phyloP scores from a whole-genome alignment of 1,140 invertebrate genomes.

The Metaphire vulgaris region DNA sequence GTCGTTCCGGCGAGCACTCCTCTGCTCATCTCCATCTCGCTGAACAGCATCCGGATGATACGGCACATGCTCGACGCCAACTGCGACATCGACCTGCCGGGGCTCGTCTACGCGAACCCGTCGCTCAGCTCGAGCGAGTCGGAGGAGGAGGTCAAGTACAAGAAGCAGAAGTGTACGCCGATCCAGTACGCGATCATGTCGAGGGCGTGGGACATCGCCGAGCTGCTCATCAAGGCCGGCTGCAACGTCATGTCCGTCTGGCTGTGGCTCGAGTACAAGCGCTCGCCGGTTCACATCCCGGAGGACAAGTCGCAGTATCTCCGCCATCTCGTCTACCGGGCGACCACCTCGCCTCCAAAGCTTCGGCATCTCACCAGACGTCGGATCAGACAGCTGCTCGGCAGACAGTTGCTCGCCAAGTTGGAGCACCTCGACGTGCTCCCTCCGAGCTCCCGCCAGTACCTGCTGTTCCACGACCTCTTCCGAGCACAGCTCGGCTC shows the following conservation, averaged over 20 bases:
- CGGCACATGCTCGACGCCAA: constrained; percentile 28
- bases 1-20: constrained; percentile 27
- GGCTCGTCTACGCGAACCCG: constrained; percentile 20
- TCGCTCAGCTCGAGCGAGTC: constrained; percentile 29
- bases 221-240: constrained; percentile 31
- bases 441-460: constrained; percentile 19
- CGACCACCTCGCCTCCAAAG: constrained; percentile 24
- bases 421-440: constrained; percentile 22
- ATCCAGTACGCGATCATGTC: constrained; percentile 26
- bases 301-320: constrained; percentile 16
- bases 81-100: constrained; percentile 26
- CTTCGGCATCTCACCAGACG: constrained; percentile 14
- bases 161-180: constrained; percentile 23
- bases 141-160: constrained; percentile 24
- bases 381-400: constrained; percentile 20
- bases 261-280: constrained; percentile 22
- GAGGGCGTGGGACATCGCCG: constrained; percentile 29
- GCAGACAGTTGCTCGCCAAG: constrained; percentile 16
- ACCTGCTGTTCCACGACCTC: constrained; percentile 27
- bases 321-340: constrained; percentile 16
- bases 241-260: constrained; percentile 22
- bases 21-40: constrained; percentile 29
- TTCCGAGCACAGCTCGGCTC: constrained; percentile 23
- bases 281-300: constrained; percentile 23
- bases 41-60: constrained; percentile 28